Conservation (phyloP, 1,140 invertebrate species). For the Pararge aegeria region DNA sequence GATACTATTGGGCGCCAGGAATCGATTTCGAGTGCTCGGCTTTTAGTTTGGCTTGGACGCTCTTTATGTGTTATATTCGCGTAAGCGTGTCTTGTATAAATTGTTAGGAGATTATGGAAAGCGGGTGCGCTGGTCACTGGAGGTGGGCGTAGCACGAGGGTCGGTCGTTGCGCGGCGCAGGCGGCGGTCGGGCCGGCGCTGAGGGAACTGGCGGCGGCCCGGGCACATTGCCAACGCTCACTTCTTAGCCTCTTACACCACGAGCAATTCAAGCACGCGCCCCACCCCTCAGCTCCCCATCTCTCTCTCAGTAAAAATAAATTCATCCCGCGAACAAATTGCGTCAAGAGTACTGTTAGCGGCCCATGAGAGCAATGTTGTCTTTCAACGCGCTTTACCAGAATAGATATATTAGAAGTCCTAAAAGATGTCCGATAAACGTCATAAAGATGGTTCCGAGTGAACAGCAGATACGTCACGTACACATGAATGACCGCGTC, state of each 20-base stretch:
- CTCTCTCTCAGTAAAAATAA: slow-evolving; percentile 64
- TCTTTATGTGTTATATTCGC: slow-evolving; percentile 28
- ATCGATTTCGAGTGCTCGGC: slow-evolving; percentile 43
- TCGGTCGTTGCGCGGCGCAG: slow-evolving; percentile 49
- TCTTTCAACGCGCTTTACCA: slow-evolving; percentile 22
- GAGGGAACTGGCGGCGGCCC: slow-evolving; percentile 58
- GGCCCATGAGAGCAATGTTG: slow-evolving; percentile 22
- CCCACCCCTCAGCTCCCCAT: slow-evolving; percentile 25
- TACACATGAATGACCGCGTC: slow-evolving; percentile 55
- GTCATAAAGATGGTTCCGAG: slow-evolving; percentile 23
- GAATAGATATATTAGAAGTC: slow-evolving; percentile 32
- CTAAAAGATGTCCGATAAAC: slow-evolving; percentile 28
- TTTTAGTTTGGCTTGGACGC: slow-evolving; percentile 14
- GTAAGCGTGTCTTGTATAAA: slow-evolving; percentile 13
- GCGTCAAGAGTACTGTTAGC: slow-evolving; percentile 1
- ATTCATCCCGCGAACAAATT: slow-evolving; percentile 33
- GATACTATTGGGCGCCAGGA: slow-evolving; percentile 18
- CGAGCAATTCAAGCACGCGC: slow-evolving; percentile 37
- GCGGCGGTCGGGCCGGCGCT: slow-evolving; percentile 57
- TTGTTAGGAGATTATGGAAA: slow-evolving; percentile 20
- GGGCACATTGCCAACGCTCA: slow-evolving; percentile 66
- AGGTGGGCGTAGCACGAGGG: slow-evolving; percentile 13
- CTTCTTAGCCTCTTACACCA: slow-evolving; percentile 56
- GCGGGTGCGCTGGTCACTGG: slow-evolving; percentile 15
- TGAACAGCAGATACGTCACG: slow-evolving; percentile 35